A percentile compares a stretch with the other conserved stretches of the same genome.
Conservation (phyloP, 2,113 vertebrate species). For the Phaethon lepturus region DNA sequence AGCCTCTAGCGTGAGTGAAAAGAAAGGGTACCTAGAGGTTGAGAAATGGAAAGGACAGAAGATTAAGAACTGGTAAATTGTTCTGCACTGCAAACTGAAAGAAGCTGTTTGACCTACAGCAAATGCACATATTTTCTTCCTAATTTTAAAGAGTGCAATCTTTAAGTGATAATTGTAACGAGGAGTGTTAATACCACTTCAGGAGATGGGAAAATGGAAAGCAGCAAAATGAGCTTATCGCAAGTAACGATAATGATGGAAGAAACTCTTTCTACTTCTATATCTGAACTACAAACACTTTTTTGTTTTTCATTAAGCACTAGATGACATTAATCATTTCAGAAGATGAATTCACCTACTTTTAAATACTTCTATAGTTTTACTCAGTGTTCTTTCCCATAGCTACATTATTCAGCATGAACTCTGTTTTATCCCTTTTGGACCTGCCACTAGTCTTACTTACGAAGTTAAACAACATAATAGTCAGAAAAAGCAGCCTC, state of each 20-base stretch:
- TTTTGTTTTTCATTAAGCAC: background rate
- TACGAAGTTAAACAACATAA: background rate
- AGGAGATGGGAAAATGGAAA: background rate
- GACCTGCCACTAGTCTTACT: background rate
- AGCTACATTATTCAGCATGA: background rate
- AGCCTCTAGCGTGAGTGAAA: background rate
- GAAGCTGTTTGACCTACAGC: background rate
- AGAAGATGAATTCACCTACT: background rate
- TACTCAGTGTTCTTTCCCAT: background rate
- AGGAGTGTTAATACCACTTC: background rate
- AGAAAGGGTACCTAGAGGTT: background rate
- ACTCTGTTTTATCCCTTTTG: background rate
- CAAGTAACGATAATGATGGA: background rate
- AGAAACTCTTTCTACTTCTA: background rate
- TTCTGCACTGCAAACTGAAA: background rate
- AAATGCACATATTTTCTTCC: background rate
- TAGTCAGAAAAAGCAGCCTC: background rate
- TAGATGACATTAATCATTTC: background rate
- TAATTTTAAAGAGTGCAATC: background rate
- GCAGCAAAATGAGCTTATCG: background rate
- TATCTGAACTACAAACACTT: background rate
- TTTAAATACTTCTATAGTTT: background rate
- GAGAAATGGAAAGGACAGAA: background rate
- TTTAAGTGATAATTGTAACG: background rate
- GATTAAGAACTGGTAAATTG: background rate